These are phyloP conservation scores for Potorous gilbertii DNA, from an alignment of 2,797 vertebrate genomes.

Conservation along the genomic window DNA sequence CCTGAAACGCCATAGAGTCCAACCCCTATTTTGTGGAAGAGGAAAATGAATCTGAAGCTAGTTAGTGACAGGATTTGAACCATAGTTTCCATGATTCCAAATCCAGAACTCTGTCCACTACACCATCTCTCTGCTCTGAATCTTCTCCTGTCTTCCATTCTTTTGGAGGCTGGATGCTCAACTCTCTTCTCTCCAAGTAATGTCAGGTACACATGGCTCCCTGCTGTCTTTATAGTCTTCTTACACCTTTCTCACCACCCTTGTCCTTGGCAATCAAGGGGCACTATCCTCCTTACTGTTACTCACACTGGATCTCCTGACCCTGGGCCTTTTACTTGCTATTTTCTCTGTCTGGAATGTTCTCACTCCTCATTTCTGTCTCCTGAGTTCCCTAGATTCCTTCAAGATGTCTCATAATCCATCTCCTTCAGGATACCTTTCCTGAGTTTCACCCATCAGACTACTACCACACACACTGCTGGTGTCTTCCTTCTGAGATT, in stretches of 20 bases:
- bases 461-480: neutral
- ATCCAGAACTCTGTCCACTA: neutral
- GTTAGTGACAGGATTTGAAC: neutral
- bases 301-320: neutral
- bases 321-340: neutral
- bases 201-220: neutral
- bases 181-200: neutral
- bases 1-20: neutral
- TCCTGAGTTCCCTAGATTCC: neutral
- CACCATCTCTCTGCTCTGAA: neutral
- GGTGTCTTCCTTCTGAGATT: neutral
- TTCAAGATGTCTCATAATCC: neutral
- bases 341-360: neutral
- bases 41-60: neutral
- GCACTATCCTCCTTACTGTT: neutral
- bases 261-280: neutral
- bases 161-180: neutral
- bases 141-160: neutral
- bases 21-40: neutral
- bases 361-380: neutral
- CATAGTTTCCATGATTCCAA: neutral
- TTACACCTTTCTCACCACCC: accelerated
- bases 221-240: neutral
- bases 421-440: neutral
- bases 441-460: neutral